Evolutionary conservation across 2,113 vertebrate species (phyloP), one percentile per base, ranked within the genome.

Genomic region (Notiomystis cincta): DNA sequence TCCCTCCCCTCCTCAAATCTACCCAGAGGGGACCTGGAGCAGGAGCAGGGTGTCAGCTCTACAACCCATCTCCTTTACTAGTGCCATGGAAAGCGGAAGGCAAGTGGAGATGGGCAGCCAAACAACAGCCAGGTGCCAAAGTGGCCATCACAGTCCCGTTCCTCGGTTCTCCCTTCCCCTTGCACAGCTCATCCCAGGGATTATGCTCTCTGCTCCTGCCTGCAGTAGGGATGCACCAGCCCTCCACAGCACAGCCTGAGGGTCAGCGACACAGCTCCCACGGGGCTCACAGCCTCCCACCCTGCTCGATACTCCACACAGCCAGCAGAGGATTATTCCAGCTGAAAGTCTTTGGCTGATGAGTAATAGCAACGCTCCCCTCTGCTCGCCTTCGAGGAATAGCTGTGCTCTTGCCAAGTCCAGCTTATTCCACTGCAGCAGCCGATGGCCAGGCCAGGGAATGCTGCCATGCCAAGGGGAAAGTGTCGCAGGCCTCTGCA

Each of bases 321-420:
- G 62, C 35, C 93, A 37, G 76, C 0, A 0, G 70, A 66, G 93
- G 93, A 93, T 95, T 93, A 96, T 54, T 89, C 72, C 93, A 96
- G 87, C 89, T 96, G 89, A 84, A 95, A 91, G 62, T 73, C 95
- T 93, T 51, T 60, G 93, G 70, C 64, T 93, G 96, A 95, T 96
- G 94, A 96, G 75, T 86, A 95, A 95, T 6, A 95, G 91, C 71
- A 44, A 48, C 0, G 1, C 65, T 95, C 47, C 89, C 65, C 75
- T 82, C 78, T 0, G 0, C 65, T 72, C 1, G 78, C 94, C 89
- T 96, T 97, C 73, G 61, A 97, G 91, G 91, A 96, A 97, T 4
- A 64, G 87, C 87, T 82, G 67, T 50, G 88, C 57, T 75, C 50
- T 11, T 94, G 93, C 90, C 91, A 95, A 96, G 75, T 60, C 83